Evolutionary conservation across 2,113 vertebrate species (phyloP).

Genomic region (Triplophysa siluroides): DNA sequence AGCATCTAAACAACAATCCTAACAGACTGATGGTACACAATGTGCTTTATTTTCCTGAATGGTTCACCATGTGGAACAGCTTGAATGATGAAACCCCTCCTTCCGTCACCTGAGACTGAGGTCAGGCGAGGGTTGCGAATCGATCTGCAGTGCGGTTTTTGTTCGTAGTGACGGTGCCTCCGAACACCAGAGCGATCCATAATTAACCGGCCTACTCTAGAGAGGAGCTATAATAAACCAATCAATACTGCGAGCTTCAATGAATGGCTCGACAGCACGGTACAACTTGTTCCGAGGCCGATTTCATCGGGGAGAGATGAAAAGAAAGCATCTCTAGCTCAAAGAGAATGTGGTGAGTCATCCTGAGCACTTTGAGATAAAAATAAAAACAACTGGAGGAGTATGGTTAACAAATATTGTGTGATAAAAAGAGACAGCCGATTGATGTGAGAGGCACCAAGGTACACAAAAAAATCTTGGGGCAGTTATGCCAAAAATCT

Average conservation of each 20-base stretch:
- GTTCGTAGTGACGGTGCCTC: constrained; percentile 43
- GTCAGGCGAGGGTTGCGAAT: constrained; percentile 1
- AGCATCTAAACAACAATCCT: neutral
- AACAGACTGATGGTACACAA: neutral
- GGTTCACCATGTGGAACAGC: neutral
- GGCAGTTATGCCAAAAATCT: neutral
- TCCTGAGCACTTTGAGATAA: constrained; percentile 14
- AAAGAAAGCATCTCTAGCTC: constrained; percentile 44
- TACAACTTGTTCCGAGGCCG: constrained; percentile 57
- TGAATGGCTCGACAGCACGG: constrained; percentile 62
- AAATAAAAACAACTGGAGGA: constrained; percentile 38
- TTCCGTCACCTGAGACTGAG: constrained; percentile 3
- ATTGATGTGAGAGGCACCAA: too few species aligned
- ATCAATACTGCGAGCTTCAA: constrained; percentile 68
- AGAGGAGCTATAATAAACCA: constrained; percentile 64
- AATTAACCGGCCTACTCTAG: constrained; percentile 58
- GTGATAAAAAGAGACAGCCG: too few species aligned
- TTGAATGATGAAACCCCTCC: constrained; percentile 21
- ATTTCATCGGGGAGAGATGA: constrained; percentile 35
- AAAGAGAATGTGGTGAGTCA: constrained; percentile 61
- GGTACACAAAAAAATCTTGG: neutral
- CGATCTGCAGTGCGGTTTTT: constrained; percentile 11
- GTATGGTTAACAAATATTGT: neutral
- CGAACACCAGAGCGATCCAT: constrained; percentile 49
- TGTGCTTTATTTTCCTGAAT: neutral